These are phyloP conservation scores for Amphiprion clarkii DNA, from an alignment of 2,797 vertebrate genomes.

Conservation along the genomic window DNA sequence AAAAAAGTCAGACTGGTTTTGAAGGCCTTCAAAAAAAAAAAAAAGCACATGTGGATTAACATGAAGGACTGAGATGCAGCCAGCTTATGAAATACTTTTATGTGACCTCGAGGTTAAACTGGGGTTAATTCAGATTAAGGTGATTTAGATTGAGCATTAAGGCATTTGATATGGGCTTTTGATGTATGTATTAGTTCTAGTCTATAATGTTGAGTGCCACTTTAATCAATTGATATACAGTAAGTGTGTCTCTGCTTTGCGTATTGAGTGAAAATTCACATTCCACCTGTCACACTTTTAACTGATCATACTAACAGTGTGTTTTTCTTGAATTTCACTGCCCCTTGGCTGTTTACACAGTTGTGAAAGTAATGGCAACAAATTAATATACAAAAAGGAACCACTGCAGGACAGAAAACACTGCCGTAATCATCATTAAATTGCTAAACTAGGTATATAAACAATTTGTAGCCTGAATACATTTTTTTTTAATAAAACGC, in stretches of 20 bases:
- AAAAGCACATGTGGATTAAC: not conserved
- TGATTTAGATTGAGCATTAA: conserved; percentile 32
- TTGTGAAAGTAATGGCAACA: conserved; percentile 38
- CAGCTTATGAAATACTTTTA: not conserved
- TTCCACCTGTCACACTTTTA: conserved; percentile 18
- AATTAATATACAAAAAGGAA: conserved; percentile 24
- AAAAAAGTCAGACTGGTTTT: not conserved
- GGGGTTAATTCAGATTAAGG: conserved; percentile 47
- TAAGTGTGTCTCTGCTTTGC: not conserved
- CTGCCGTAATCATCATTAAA: conserved; percentile 23
- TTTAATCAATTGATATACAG: conserved; percentile 41
- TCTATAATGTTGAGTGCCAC: conserved; percentile 23
- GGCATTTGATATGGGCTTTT: conserved; percentile 9
- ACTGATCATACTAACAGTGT: conserved; percentile 5
- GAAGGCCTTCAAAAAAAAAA: not conserved
- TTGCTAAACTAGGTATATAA: conserved; percentile 12
- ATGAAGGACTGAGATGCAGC: conserved; percentile 26
- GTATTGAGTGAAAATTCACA: conserved; percentile 1
- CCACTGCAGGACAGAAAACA: conserved; percentile 35
- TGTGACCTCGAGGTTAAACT: conserved; percentile 38
- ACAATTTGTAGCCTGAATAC: not conserved
- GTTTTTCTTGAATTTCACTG: conserved; percentile 3
- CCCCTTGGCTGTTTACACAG: conserved; percentile 34
- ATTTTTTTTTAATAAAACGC: too few species aligned
- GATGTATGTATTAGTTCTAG: conserved; percentile 24